Percentiles rank a stretch among this genome's conserved stretches.
These are phyloP conservation scores for Petrocephalus microphthalmus DNA, from an alignment of 2,113 vertebrate genomes.

Conservation along the genomic window DNA sequence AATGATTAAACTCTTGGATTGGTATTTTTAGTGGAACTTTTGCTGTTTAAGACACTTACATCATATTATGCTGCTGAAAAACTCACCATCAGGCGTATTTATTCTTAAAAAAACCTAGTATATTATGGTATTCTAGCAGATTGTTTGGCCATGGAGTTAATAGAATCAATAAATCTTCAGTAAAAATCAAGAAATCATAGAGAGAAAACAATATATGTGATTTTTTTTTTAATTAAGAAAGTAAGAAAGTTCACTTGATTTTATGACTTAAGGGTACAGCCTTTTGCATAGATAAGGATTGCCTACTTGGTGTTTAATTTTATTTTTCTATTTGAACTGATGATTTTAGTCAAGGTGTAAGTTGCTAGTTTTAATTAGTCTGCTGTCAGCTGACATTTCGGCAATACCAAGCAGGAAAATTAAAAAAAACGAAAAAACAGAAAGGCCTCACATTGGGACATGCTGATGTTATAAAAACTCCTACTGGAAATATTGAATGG, in stretches of 20 bases:
- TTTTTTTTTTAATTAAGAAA: neutral
- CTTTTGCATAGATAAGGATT: neutral
- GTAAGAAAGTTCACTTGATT: neutral
- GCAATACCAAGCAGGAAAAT: neutral
- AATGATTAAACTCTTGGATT: neutral
- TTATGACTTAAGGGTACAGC: neutral
- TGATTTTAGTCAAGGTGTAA: neutral
- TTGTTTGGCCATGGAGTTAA: neutral
- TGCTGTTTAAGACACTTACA: neutral
- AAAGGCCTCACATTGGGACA: neutral
- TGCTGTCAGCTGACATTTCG: neutral
- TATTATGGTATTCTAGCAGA: neutral
- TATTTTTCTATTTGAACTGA: neutral
- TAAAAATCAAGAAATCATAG: neutral
- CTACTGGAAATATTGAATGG: neutral
- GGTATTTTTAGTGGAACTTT: neutral
- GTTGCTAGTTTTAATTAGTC: neutral
- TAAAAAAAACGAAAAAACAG: neutral
- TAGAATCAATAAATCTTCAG: neutral
- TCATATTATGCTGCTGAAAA: neutral
- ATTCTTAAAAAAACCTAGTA: neutral
- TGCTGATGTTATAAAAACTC: conserved; percentile 10
- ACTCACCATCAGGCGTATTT: neutral
- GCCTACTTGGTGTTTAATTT: neutral
- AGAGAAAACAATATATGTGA: neutral